Conservation (phyloP, 2,888 invertebrate genomes). For the Melanostoma mellinum region DNA sequence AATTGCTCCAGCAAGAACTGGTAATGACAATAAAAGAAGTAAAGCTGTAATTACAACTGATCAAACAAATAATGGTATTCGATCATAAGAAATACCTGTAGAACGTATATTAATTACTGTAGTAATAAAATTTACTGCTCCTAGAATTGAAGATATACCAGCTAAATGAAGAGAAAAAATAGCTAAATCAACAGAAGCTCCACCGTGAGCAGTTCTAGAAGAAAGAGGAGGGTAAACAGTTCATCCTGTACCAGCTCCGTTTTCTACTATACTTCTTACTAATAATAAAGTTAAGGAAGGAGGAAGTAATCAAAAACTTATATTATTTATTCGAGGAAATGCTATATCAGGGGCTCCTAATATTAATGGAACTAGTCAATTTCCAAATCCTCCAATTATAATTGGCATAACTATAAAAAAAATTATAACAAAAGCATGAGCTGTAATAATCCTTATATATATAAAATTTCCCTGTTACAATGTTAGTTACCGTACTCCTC, state of each 20-base stretch:
- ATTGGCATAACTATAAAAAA: constrained; percentile 90
- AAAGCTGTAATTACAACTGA: constrained; percentile 87
- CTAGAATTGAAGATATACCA: constrained; percentile 88
- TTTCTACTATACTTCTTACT: constrained; percentile 86
- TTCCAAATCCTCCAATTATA: constrained; percentile 92
- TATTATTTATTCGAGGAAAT: constrained; percentile 92
- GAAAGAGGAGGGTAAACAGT: constrained; percentile 89
- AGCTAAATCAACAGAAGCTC: constrained; percentile 88
- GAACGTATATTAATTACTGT: constrained; percentile 89
- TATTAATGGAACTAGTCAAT: constrained; percentile 90
- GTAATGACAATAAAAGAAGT: constrained; percentile 86
- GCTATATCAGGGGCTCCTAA: constrained; percentile 91
- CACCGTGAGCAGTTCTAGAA: constrained; percentile 85
- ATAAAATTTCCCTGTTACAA: too few relatives aligned
- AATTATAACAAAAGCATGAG: constrained; percentile 92
- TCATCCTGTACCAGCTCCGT: constrained; percentile 90
- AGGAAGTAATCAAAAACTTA: constrained; percentile 91
- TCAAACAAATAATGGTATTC: constrained; percentile 89
- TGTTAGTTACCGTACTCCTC: too few relatives aligned
- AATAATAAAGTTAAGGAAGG: constrained; percentile 87
- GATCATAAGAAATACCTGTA: constrained; percentile 84
- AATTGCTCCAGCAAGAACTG: constrained; percentile 90
- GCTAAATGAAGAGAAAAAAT: constrained; percentile 91
- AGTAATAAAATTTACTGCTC: constrained; percentile 90
- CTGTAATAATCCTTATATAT: too few relatives aligned